Evolutionary conservation across 1,140 invertebrate species (phyloP).

Genomic region (Trichonephila clavata): DNA sequence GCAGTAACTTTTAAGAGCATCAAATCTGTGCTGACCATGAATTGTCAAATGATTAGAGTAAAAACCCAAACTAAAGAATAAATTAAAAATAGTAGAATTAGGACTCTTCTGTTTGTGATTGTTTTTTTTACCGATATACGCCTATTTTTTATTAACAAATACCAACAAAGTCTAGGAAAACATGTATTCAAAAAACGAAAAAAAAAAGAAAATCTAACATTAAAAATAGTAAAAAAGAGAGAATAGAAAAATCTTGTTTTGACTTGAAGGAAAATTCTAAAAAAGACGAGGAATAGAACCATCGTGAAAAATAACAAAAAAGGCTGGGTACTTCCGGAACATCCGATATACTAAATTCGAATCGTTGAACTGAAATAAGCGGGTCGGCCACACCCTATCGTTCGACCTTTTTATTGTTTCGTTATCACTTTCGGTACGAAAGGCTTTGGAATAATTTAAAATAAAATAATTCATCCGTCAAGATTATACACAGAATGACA

Average conservation of each 20-base stretch:
- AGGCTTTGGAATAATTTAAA: background rate
- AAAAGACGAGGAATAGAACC: background rate
- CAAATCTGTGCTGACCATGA: no score
- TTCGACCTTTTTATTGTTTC: background rate
- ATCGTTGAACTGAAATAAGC: slow-evolving; percentile 15
- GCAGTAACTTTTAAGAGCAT: no score
- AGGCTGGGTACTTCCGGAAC: slow-evolving; percentile 6
- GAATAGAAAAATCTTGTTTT: background rate
- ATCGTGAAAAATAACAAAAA: background rate
- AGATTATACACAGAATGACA: background rate
- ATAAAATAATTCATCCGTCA: background rate
- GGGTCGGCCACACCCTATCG: background rate
- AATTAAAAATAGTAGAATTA: no score
- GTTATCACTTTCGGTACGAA: background rate
- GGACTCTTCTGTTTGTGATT: no score
- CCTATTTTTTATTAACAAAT: no score
- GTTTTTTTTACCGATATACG: no score
- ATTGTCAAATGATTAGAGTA: no score
- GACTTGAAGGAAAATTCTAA: background rate
- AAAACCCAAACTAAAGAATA: no score
- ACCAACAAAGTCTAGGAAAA: no score
- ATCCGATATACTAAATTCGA: background rate
- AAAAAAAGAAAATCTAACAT: no score
- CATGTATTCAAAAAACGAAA: no score
- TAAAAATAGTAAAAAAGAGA: background rate